Conservation (phyloP, 1,140 invertebrate species). For the Apocrypta bakeri region DNA sequence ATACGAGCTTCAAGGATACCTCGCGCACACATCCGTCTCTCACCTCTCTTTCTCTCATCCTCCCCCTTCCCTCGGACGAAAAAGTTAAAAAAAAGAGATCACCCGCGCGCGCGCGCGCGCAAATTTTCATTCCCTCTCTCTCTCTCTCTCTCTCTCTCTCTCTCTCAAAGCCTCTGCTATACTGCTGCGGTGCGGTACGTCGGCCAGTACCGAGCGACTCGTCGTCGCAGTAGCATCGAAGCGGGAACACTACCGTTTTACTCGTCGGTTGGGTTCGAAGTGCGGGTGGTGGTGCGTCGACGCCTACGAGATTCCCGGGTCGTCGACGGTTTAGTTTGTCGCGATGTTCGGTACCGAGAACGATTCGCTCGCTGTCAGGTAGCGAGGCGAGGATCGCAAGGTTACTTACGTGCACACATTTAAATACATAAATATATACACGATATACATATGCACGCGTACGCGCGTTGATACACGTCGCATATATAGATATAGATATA, state of each 20-base stretch:
- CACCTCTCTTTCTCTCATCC: neutral
- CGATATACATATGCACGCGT: too few relatives aligned
- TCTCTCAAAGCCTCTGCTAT: too few relatives aligned
- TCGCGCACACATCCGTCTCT: neutral
- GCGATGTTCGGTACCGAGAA: neutral
- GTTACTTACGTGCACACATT: too few relatives aligned
- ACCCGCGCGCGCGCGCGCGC: too few relatives aligned
- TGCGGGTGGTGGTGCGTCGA: neutral
- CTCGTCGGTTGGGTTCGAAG: neutral
- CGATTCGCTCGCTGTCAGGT: neutral
- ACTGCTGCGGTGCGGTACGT: neutral
- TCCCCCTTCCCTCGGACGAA: neutral
- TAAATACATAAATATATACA: too few relatives aligned
- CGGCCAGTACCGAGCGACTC: slow-evolving; percentile 28
- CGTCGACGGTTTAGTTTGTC: neutral
- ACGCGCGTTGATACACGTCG: too few relatives aligned
- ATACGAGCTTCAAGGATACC: neutral
- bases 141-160: too few relatives aligned
- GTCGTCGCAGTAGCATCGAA: slow-evolving; percentile 3
- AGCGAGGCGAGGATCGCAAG: too few relatives aligned
- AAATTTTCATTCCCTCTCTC: neutral
- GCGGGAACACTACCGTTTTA: neutral
- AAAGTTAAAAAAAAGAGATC: neutral
- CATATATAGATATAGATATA: too few relatives aligned
- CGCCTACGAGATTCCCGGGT: neutral